Percentiles rank a stretch among this genome's conserved stretches.
These are phyloP conservation scores for Drosophila tani DNA, from an alignment of 1,140 invertebrate genomes.

Conservation along the genomic window DNA sequence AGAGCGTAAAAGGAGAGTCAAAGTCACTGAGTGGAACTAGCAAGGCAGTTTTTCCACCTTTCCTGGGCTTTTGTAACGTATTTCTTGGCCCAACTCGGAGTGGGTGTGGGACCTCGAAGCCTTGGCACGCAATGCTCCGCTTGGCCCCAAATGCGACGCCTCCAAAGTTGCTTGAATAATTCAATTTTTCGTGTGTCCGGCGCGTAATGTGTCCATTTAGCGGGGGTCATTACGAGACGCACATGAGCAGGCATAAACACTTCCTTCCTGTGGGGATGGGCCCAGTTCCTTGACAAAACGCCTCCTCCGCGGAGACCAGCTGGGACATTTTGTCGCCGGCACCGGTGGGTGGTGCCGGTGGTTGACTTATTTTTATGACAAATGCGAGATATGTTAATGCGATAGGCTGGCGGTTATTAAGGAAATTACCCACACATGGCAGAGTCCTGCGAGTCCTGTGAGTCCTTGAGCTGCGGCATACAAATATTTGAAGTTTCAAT, in stretches of 20 bases:
- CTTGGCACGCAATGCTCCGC: constrained; percentile 57
- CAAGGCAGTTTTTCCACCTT: constrained; percentile 52
- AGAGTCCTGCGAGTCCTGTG: constrained; percentile 53
- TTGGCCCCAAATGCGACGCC: constrained; percentile 57
- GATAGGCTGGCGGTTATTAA: constrained; percentile 78
- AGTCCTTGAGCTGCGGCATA: constrained; percentile 54
- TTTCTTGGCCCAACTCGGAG: constrained; percentile 27
- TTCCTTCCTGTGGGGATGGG: constrained; percentile 48
- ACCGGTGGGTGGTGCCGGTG: constrained; percentile 20
- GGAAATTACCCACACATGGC: constrained; percentile 71
- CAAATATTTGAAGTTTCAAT: constrained; percentile 83
- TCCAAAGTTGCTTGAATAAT: constrained; percentile 70
- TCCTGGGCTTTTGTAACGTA: constrained; percentile 61
- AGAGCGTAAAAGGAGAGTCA: constrained; percentile 53
- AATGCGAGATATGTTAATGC: constrained; percentile 82
- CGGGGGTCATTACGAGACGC: constrained; percentile 67
- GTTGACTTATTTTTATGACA: constrained; percentile 78
- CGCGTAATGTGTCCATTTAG: constrained; percentile 79
- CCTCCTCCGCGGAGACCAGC: constrained; percentile 40
- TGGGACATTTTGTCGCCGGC: constrained; percentile 24
- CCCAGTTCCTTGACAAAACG: constrained; percentile 70
- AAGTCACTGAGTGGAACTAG: constrained; percentile 68
- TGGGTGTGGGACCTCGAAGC: constrained; percentile 15
- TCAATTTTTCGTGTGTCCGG: constrained; percentile 68
- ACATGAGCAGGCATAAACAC: constrained; percentile 73